These are phyloP conservation scores for Leptinotarsa peninsularis DNA, from an alignment of 2,888 invertebrate genomes.

Conservation along the genomic window DNA sequence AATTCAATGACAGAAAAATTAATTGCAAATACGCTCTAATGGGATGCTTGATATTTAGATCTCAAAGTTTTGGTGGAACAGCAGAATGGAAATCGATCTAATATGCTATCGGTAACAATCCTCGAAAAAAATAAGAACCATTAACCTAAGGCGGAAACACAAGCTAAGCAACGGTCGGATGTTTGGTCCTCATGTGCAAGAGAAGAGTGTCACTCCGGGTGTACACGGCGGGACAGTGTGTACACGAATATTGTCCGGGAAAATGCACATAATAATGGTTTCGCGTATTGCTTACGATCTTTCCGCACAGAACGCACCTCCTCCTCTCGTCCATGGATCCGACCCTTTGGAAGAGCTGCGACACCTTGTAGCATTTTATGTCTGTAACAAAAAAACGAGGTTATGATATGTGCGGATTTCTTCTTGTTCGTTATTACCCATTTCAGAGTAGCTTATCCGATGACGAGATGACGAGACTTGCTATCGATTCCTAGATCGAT, in stretches of 20 bases:
- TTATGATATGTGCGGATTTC: slow-evolving; percentile 15
- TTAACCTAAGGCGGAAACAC: slow-evolving; percentile 41
- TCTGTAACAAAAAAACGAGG: slow-evolving; percentile 65
- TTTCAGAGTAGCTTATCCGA: slow-evolving; percentile 23
- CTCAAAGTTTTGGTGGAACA: neutral
- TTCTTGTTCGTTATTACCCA: slow-evolving; percentile 36
- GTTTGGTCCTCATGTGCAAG: slow-evolving; percentile 72
- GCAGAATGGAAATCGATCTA: slow-evolving; percentile 2
- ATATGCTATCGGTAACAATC: slow-evolving; percentile 15
- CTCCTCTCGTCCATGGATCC: slow-evolving; percentile 71
- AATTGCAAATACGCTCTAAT: neutral
- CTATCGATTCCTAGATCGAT: slow-evolving; percentile 15
- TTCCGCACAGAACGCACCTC: slow-evolving; percentile 72
- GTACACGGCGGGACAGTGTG: slow-evolving; percentile 71
- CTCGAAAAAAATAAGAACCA: slow-evolving; percentile 23
- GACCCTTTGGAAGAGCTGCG: slow-evolving; percentile 72
- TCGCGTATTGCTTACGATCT: slow-evolving; percentile 73
- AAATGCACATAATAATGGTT: slow-evolving; percentile 74
- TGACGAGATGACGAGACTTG: neutral
- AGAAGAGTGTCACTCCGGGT: slow-evolving; percentile 72
- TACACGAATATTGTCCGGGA: slow-evolving; percentile 72
- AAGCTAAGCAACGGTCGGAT: slow-evolving; percentile 66
- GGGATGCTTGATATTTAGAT: no score
- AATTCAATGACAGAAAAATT: neutral
- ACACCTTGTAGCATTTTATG: slow-evolving; percentile 70